Evolutionary conservation across 2,888 invertebrate species (phyloP), one percentile per base, ranked within the genome.

Genomic region (Pecten maximus): DNA sequence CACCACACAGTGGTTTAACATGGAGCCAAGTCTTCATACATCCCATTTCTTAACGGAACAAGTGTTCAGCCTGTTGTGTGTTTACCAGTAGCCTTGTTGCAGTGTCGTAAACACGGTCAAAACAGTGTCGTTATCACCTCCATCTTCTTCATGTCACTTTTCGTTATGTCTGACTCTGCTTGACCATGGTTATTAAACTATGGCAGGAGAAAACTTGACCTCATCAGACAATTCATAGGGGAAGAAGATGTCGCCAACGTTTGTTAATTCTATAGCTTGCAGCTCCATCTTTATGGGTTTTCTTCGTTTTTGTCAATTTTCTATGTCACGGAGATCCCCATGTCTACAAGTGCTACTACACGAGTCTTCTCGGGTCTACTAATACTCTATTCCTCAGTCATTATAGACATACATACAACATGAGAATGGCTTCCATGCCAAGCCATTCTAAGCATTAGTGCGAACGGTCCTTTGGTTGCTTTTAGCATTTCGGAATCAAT

Each of bases 331-430:
- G 35, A 74, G 74, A 74, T 23, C 28, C 10, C 23, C 8, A 74
- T 74, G 74, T 74, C 74, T 74, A 74, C 35, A 74, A 74, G 74
- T 74, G 74, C 74, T 74, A 74, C 23, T 74, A 74, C 74, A 74
- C 23, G 23, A 23, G 35, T 74, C 74, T 74, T 74, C 74, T 74
- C 74, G 74, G 16, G 74, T 74, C 74, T 10, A 35, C 35, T 74
- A 74, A 74, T 74, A 74, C 19, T 19, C 19, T 19, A 19, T 6
- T 54, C 54, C 23, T 74, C 28, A 74, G 2, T 35, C 35, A 74
- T 28, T 8, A 74, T 35, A 12, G 35, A 35, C 74, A 28, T 35
- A 28, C 23, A 74, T 10, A 74, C 16, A 74, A 74, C 74, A 35
- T 23, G 8, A 19, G 23, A 74, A 74, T 10, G 6, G 35, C 74